Evolutionary conservation across 2,113 vertebrate genomes (phyloP).

Genomic region (Pangasianodon gigas): DNA sequence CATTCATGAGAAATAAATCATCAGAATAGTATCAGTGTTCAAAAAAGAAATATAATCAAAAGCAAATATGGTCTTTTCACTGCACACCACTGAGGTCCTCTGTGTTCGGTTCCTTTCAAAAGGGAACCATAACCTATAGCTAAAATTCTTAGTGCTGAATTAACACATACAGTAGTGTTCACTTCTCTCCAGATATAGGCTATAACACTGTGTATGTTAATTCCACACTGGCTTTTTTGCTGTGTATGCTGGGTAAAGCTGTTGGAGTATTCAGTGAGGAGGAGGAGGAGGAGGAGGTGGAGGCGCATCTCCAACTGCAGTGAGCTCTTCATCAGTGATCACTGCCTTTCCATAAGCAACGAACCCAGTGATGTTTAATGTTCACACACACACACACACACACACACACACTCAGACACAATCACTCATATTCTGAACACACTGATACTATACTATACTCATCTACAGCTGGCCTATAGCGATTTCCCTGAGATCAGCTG

Average conservation of each 20-base stretch:
- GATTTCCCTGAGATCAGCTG: neutral
- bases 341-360: constrained; percentile 61
- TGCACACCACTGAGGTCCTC: neutral
- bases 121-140: neutral
- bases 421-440: neutral
- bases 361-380: constrained; percentile 62
- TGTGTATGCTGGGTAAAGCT: constrained; percentile 54
- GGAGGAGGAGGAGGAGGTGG: constrained; percentile 43
- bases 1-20: neutral
- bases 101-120: neutral
- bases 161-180: neutral
- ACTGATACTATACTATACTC: neutral
- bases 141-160: neutral
- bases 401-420: constrained; percentile 22
- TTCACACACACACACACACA: constrained; percentile 45
- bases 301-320: constrained; percentile 67
- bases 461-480: neutral
- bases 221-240: neutral
- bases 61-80: neutral
- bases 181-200: neutral
- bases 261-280: constrained; percentile 62
- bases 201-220: neutral
- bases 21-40: neutral
- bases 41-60: neutral
- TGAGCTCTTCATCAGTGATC: constrained; percentile 61